phyloP scores from a whole-genome alignment of 2,113 vertebrate species.

The Cyprinus carpio region DNA sequence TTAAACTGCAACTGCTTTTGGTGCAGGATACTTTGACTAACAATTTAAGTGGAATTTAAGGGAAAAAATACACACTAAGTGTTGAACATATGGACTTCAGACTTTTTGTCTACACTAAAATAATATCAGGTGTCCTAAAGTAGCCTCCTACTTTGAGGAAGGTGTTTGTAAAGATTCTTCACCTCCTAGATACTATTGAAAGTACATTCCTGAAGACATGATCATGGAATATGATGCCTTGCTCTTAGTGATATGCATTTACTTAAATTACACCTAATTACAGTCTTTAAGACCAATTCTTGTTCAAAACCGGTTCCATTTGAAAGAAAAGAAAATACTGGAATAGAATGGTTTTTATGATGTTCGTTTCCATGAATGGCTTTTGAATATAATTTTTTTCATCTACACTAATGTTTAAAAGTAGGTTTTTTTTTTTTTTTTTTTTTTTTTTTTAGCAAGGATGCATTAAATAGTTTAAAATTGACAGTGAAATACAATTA shows the following conservation, averaged over 20 bases:
- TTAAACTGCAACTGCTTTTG: background rate
- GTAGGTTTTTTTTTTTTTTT: background rate
- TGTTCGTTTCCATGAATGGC: background rate
- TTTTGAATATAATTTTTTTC: background rate
- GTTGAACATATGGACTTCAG: background rate
- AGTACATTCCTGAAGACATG: background rate
- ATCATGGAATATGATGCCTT: background rate
- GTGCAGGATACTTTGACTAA: background rate
- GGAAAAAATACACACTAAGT: background rate
- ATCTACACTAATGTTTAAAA: background rate
- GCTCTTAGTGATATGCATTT: background rate
- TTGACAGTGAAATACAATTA: background rate
- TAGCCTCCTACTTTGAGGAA: background rate
- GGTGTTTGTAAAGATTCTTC: background rate
- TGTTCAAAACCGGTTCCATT: background rate
- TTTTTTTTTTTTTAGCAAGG: background rate
- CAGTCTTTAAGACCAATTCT: slow-evolving; percentile 1
- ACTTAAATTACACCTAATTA: slow-evolving; percentile 5
- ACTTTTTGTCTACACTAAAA: background rate
- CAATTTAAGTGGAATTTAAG: background rate
- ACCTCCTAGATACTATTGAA: background rate
- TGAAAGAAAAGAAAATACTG: background rate
- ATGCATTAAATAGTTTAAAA: background rate
- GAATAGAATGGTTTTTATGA: background rate
- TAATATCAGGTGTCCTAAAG: background rate